phyloP scores from a whole-genome alignment of 2,113 vertebrate genomes.

The Marmota monax region DNA sequence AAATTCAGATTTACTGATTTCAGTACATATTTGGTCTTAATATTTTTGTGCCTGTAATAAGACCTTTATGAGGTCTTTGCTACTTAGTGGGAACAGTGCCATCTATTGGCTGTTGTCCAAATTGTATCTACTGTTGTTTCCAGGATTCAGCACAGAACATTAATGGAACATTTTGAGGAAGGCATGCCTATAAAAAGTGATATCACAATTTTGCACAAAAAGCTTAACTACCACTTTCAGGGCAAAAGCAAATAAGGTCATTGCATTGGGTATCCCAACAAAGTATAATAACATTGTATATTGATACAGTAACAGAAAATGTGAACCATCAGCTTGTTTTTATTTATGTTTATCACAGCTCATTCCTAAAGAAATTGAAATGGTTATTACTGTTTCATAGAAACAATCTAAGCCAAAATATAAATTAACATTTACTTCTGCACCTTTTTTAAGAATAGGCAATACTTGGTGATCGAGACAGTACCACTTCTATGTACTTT shows the following conservation, averaged over 20 bases:
- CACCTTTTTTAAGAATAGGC: not conserved
- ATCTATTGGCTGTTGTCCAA: conserved; percentile 80
- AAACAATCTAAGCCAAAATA: not conserved
- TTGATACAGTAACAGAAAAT: not conserved
- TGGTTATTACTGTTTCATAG: conserved; percentile 1
- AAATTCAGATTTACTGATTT: conserved; percentile 44
- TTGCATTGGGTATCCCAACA: conserved; percentile 6
- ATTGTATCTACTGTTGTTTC: conserved; percentile 43
- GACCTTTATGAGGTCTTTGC: conserved; percentile 26
- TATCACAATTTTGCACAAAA: not conserved
- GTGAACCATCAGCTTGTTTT: not conserved
- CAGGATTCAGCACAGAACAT: not conserved
- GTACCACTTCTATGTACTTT: not conserved
- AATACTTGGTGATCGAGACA: not conserved
- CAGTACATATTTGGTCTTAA: conserved; percentile 41
- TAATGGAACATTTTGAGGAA: conserved; percentile 40
- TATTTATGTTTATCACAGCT: conserved; percentile 16
- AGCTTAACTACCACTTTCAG: not conserved
- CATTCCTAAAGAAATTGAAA: conserved; percentile 29
- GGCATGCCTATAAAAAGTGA: not conserved
- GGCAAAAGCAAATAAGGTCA: not conserved
- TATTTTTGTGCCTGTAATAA: conserved; percentile 57
- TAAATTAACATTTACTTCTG: not conserved
- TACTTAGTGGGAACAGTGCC: conserved; percentile 78
- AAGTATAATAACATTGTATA: not conserved